phyloP scores from a whole-genome alignment of 2,797 vertebrate species.

The Tangara arthus region DNA sequence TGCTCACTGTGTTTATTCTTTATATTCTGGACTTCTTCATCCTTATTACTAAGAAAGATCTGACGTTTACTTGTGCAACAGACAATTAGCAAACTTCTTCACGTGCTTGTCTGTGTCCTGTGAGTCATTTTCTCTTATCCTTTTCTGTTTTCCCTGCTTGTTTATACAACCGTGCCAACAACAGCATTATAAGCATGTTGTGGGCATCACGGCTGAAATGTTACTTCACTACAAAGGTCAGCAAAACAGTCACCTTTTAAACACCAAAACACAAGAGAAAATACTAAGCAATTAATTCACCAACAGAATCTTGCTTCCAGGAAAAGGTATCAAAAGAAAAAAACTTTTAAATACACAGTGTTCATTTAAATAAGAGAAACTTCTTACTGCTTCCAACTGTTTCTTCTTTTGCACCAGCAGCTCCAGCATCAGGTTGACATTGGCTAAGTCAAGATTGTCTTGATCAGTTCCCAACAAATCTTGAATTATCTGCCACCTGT shows the following conservation, averaged over 20 bases:
- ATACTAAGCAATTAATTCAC: background rate
- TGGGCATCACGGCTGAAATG: background rate
- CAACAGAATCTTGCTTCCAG: background rate
- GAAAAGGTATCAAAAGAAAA: background rate
- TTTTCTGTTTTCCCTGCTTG: background rate
- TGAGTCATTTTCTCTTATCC: background rate
- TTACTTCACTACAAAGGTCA: background rate
- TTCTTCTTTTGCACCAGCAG: slow-evolving; percentile 97
- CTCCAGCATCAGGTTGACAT: slow-evolving; percentile 97
- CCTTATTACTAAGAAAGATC: background rate
- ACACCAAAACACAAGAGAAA: background rate
- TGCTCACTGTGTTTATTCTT: background rate
- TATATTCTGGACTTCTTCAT: background rate
- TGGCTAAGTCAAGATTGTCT: slow-evolving; percentile 95
- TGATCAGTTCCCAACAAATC: slow-evolving; percentile 93
- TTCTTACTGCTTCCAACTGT: slow-evolving; percentile 92
- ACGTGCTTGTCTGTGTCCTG: background rate
- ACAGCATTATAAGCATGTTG: background rate
- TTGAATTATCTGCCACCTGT: slow-evolving; percentile 96
- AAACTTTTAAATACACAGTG: background rate
- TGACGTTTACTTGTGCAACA: background rate
- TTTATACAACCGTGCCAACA: background rate
- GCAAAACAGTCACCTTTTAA: background rate
- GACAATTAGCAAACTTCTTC: background rate
- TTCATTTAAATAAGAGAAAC: background rate